A percentile compares a stretch with the other conserved stretches of the same genome.
phyloP scores from a whole-genome alignment of 2,888 invertebrate genomes.

The Linnaemya tessellans region DNA sequence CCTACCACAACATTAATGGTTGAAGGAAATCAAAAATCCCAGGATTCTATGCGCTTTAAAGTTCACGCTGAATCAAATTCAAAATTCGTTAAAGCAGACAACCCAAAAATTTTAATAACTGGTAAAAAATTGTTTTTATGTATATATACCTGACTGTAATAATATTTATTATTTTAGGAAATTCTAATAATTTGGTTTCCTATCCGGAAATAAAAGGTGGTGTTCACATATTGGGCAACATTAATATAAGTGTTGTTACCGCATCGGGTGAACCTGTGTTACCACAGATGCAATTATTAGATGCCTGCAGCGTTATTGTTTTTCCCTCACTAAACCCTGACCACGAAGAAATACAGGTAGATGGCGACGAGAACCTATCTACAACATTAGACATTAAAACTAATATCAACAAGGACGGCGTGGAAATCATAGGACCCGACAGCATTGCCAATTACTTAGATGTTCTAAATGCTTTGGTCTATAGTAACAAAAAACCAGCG shows the following conservation, averaged over 20 bases:
- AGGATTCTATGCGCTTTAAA: slow-evolving; percentile 15
- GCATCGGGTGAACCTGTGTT: slow-evolving; percentile 46
- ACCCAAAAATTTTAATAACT: slow-evolving; percentile 75
- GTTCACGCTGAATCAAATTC: slow-evolving; percentile 28
- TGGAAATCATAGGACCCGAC: slow-evolving; percentile 84
- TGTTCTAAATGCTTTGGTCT: slow-evolving; percentile 86
- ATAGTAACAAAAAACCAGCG: slow-evolving; percentile 98
- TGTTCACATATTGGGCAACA: slow-evolving; percentile 93
- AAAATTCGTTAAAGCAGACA: slow-evolving; percentile 59
- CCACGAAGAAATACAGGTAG: slow-evolving; percentile 89
- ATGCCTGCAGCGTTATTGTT: slow-evolving; percentile 96
- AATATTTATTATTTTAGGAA: slow-evolving; percentile 74
- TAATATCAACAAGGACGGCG: slow-evolving; percentile 95
- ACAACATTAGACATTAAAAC: slow-evolving; percentile 84
- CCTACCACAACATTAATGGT: slow-evolving; percentile 30
- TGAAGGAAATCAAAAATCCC: slow-evolving; percentile 10
- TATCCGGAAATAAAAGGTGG: slow-evolving; percentile 85
- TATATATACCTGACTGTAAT: neutral
- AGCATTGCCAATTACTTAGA: slow-evolving; percentile 81
- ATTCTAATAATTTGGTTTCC: slow-evolving; percentile 82
- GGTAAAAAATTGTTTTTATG: slow-evolving; percentile 70
- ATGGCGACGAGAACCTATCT: slow-evolving; percentile 82
- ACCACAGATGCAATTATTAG: slow-evolving; percentile 88
- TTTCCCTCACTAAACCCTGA: slow-evolving; percentile 98
- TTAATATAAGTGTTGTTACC: slow-evolving; percentile 88